Percentiles rank a stretch among this genome's conserved stretches.
phyloP scores from a whole-genome alignment of 2,797 vertebrate genomes.

The Microctenopoma stevenorrisi region DNA sequence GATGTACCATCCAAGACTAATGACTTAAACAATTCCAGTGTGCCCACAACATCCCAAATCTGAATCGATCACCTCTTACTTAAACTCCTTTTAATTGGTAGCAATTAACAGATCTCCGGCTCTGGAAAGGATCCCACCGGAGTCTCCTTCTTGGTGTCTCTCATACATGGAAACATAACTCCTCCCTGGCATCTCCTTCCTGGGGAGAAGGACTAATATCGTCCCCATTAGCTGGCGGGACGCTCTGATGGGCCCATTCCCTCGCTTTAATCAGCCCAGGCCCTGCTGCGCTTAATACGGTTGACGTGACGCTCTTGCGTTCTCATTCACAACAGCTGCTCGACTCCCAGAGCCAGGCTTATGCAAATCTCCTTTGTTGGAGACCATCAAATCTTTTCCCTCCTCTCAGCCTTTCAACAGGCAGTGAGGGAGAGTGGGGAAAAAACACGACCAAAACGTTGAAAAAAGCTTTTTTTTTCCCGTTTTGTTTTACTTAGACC shows the following conservation, averaged over 20 bases:
- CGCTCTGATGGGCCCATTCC: conserved; percentile 73
- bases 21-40: conserved; percentile 74
- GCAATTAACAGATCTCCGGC: conserved; percentile 74
- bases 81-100: conserved; percentile 74
- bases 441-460: conserved; percentile 63
- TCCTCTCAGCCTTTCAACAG: conserved; percentile 74
- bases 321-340: conserved; percentile 87
- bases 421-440: conserved; percentile 54
- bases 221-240: conserved; percentile 72
- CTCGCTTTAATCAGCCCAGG: conserved; percentile 80
- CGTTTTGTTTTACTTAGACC: conserved; percentile 69
- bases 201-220: conserved; percentile 68
- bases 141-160: conserved; percentile 63
- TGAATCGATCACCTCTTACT: conserved; percentile 79
- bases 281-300: conserved; percentile 76
- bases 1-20: conserved; percentile 73
- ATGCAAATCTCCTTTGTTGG: conserved; percentile 86
- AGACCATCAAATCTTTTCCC: conserved; percentile 79
- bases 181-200: conserved; percentile 77
- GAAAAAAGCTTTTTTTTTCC: conserved; percentile 62
- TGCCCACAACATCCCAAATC: conserved; percentile 74
- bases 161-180: conserved; percentile 71
- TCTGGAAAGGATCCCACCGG: conserved; percentile 69
- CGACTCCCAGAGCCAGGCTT: conserved; percentile 82
- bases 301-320: conserved; percentile 79